Evolutionary conservation across 2,888 invertebrate genomes (phyloP).

Genomic region (Torymus auratus): DNA sequence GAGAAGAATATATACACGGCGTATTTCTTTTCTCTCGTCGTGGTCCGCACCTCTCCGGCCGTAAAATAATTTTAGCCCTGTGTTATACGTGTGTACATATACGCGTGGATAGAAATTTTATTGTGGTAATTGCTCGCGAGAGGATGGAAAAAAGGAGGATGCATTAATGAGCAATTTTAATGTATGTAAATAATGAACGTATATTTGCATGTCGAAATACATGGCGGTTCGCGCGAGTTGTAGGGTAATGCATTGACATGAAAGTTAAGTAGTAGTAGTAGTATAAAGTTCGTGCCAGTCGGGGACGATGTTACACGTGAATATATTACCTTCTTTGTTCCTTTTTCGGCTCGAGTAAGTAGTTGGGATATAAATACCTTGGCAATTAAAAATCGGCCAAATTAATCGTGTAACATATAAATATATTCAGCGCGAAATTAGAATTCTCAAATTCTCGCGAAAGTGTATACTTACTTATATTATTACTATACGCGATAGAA

Average conservation of each 20-base stretch:
- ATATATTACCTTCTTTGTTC: constrained; percentile 27
- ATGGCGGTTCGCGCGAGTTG: constrained; percentile 31
- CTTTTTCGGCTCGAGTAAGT: not conserved
- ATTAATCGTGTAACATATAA: too few species aligned
- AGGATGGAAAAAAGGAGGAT: not conserved
- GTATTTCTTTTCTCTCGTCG: not conserved
- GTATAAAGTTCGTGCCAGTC: constrained; percentile 35
- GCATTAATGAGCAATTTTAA: constrained; percentile 48
- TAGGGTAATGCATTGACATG: constrained; percentile 35
- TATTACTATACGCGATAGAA: too few species aligned
- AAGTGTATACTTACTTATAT: too few species aligned
- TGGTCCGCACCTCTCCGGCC: not conserved
- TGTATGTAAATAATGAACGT: constrained; percentile 48
- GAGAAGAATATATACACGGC: constrained; percentile 34
- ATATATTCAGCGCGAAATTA: too few species aligned
- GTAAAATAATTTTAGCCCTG: constrained; percentile 32
- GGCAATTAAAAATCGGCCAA: too few species aligned
- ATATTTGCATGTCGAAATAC: constrained; percentile 49
- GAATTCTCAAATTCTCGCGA: too few species aligned
- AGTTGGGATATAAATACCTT: too few species aligned
- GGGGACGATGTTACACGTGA: constrained; percentile 16
- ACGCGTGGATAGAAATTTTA: constrained; percentile 24
- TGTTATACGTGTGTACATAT: not conserved
- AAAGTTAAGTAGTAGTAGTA: constrained; percentile 16
- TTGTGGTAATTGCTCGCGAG: constrained; percentile 6